phyloP scores from a whole-genome alignment of 2,888 invertebrate genomes.

The Agonopterix alstromeriana region DNA sequence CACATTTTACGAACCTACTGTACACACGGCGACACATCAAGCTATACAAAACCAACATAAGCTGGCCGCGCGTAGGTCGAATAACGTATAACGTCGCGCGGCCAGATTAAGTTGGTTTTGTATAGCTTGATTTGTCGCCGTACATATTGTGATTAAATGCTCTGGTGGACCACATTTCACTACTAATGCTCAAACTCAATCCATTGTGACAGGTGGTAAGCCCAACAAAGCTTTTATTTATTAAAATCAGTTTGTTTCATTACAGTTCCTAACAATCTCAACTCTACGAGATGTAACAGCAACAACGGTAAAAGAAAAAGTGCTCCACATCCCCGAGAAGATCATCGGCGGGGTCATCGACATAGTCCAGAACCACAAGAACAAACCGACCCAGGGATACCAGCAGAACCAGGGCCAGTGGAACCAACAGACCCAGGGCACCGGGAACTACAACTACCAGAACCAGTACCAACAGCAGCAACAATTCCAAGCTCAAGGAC shows the following conservation, averaged over 20 bases:
- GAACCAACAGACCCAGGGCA: constrained; percentile 24
- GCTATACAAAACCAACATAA: too few relatives aligned
- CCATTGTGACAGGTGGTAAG: too few relatives aligned
- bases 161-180: neutral
- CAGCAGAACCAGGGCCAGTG: constrained; percentile 10
- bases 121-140: neutral
- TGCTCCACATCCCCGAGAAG: constrained; percentile 57
- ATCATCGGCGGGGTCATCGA: constrained; percentile 67
- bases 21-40: too few relatives aligned
- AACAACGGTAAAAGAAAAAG: constrained; percentile 33
- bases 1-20: too few relatives aligned
- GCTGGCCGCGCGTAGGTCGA: too few relatives aligned
- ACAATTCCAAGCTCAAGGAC: constrained; percentile 28
- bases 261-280: constrained; percentile 29
- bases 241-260: constrained; percentile 4
- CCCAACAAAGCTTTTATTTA: neutral
- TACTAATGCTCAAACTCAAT: neutral
- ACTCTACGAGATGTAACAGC: constrained; percentile 15
- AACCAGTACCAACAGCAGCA: constrained; percentile 23
- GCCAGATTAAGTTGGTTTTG: too few relatives aligned
- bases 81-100: too few relatives aligned
- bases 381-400: constrained; percentile 35
- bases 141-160: neutral
- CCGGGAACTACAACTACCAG: constrained; percentile 21
- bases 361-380: constrained; percentile 60